phyloP scores from a whole-genome alignment of 2,888 invertebrate genomes.

The Aplocera efformata region DNA sequence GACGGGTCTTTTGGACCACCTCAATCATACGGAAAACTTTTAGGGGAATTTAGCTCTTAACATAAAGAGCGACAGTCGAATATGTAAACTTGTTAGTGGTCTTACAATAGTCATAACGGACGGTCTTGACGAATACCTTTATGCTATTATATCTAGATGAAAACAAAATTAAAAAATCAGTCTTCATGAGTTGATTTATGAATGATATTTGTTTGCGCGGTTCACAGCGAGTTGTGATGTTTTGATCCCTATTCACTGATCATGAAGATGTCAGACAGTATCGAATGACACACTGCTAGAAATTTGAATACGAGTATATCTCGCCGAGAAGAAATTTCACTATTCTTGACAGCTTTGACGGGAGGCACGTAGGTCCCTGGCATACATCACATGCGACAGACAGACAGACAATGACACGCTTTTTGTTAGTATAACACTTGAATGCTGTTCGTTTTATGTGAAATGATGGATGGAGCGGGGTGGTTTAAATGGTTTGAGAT shows the following conservation, averaged over 20 bases:
- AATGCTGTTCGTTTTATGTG: slow-evolving; percentile 29
- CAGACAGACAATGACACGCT: slow-evolving; percentile 44
- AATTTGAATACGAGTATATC: slow-evolving; percentile 58
- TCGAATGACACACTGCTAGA: slow-evolving; percentile 67
- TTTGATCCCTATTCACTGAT: slow-evolving; percentile 34
- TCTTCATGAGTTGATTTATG: slow-evolving; percentile 15
- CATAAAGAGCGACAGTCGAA: slow-evolving; percentile 19
- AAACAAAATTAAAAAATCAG: neutral
- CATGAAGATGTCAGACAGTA: slow-evolving; percentile 73
- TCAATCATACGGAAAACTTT: slow-evolving; percentile 40
- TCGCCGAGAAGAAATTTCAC: slow-evolving; percentile 72
- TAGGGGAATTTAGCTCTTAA: slow-evolving; percentile 31
- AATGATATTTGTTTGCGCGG: slow-evolving; percentile 23
- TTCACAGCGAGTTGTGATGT: slow-evolving; percentile 27
- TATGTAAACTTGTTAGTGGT: slow-evolving; percentile 32
- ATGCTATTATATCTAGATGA: slow-evolving; percentile 36
- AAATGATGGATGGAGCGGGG: slow-evolving; percentile 26
- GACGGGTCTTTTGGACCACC: slow-evolving; percentile 60
- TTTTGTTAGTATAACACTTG: slow-evolving; percentile 48
- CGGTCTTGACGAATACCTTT: slow-evolving; percentile 70
- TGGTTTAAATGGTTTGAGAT: slow-evolving; percentile 22
- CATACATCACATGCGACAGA: slow-evolving; percentile 37
- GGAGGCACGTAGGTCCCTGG: slow-evolving; percentile 38
- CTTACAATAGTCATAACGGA: slow-evolving; percentile 56
- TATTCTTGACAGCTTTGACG: slow-evolving; percentile 64